Evolutionary conservation across 2,888 invertebrate genomes (phyloP), one percentile per base, ranked within the genome.

Genomic region (Drosophila conformis): DNA sequence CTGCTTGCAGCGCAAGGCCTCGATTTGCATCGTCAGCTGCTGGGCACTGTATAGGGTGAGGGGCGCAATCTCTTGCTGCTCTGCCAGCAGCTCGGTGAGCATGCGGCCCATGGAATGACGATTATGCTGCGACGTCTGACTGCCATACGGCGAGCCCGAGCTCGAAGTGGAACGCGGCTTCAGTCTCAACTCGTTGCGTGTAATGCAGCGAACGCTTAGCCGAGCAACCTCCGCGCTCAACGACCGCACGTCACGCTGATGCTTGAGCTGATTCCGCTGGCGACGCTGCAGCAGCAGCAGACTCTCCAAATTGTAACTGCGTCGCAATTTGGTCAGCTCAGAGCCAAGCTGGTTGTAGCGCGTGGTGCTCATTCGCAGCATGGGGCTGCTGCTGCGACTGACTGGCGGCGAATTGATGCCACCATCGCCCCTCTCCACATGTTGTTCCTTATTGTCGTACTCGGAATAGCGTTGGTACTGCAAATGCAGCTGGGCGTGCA

Each of bases 221-320:
- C 93, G 93, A 33, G 94, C 93, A 61, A 96, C 94, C 80, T 94
- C 93, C 11, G 92, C 92, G 46, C 92, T 90, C 27, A 94, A 77
- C 51, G 92, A 94, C 62, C 94, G 94, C 0, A 95, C 95, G 8
- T 96, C 95, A 31, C 95, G 94, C 49, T 94, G 94, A 63, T 95
- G 94, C 83, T 96, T 96, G 90, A 96, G 96, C 68, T 96, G 95
- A 5, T 95, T 94, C 76, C 96, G 95, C 94, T 97, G 96, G 21
- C 96, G 92, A 48, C 95, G 94, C 90, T 96, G 96, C 38, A 96
- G 88, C 83, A 94, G 95, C 64, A 95, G 94, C n/a, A 97, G 92
- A 77, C 96, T 96, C 2, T 94, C 94, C 8, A 96, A 94, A 51
- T 95, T 95, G 86, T 97, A 97, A 90, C 97, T 97, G 4, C 94